phyloP scores from a whole-genome alignment of 2,888 invertebrate species.

The Tuta absoluta region DNA sequence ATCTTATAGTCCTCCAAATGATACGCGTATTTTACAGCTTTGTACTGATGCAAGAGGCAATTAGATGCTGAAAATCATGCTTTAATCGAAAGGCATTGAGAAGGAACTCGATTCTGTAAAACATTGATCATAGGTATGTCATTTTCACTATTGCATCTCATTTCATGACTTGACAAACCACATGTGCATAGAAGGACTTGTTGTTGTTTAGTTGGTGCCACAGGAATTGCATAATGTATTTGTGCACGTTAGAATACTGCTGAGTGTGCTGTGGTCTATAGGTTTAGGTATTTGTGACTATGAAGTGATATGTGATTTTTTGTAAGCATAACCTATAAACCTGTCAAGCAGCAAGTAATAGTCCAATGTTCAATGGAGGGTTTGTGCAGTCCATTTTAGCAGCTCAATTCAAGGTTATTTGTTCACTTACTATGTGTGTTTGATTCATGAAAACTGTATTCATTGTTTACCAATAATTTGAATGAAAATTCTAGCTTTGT shows the following conservation, averaged over 20 bases:
- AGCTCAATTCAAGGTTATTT: constrained; percentile 60
- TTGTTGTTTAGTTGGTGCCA: constrained; percentile 67
- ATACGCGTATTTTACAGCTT: constrained; percentile 76
- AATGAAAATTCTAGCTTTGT: neutral
- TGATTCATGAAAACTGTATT: neutral
- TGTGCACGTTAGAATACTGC: constrained; percentile 56
- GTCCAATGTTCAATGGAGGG: constrained; percentile 72
- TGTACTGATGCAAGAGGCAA: constrained; percentile 59
- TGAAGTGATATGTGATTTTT: constrained; percentile 44
- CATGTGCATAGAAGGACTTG: constrained; percentile 74
- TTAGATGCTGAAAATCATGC: constrained; percentile 66
- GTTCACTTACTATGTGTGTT: constrained; percentile 24
- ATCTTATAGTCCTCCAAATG: constrained; percentile 78
- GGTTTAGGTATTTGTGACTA: constrained; percentile 44
- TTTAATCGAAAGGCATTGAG: constrained; percentile 59
- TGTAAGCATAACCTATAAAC: constrained; percentile 25
- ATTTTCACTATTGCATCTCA: constrained; percentile 72
- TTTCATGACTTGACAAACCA: constrained; percentile 73
- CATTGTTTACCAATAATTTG: neutral
- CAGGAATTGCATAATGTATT: constrained; percentile 60
- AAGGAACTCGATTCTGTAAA: constrained; percentile 60
- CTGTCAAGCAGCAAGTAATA: constrained; percentile 44
- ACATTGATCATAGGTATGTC: constrained; percentile 73
- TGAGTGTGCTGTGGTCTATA: constrained; percentile 44
- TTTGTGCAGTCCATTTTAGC: constrained; percentile 56